These are phyloP conservation scores for Philhelius pedissequus DNA, from an alignment of 2,888 invertebrate species.

Conservation along the genomic window DNA sequence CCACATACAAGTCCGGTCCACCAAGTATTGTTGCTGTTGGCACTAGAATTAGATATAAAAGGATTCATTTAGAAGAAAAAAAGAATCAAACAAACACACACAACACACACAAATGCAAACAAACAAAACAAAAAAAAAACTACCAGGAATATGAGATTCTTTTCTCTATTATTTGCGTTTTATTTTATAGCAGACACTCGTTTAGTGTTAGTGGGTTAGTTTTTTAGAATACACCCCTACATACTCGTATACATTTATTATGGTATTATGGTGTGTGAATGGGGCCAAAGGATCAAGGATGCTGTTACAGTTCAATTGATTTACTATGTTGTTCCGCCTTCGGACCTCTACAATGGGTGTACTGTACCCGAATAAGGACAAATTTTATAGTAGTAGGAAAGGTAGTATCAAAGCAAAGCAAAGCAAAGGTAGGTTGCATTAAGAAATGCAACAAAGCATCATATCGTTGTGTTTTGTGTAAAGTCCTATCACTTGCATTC, in stretches of 20 bases:
- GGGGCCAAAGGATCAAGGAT: conserved; percentile 60
- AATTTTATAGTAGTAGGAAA: conserved; percentile 11
- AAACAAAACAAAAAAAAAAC: conserved; percentile 17
- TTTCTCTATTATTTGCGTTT: conserved; percentile 42
- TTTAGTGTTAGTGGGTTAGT: conserved; percentile 43
- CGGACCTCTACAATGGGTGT: conserved; percentile 16
- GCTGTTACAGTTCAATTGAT: conserved; percentile 59
- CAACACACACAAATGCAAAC: neutral
- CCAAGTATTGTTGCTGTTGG: conserved; percentile 89
- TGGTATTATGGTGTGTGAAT: conserved; percentile 43
- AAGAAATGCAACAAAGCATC: conserved; percentile 51
- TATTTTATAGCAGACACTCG: conserved; percentile 37
- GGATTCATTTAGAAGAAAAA: conserved; percentile 70
- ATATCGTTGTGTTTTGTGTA: conserved; percentile 1
- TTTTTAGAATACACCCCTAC: neutral
- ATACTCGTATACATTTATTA: neutral
- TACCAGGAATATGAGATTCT: conserved; percentile 23
- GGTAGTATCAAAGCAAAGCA: neutral
- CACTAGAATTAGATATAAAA: conserved; percentile 81
- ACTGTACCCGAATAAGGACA: no score
- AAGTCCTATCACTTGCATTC: neutral
- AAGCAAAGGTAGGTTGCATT: conserved; percentile 42
- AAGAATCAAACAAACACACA: neutral
- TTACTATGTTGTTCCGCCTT: conserved; percentile 34
- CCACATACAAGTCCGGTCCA: conserved; percentile 89